A percentile compares a stretch with the other conserved stretches of the same genome.
These are phyloP conservation scores for Podarcis siculus DNA, from an alignment of 2,797 vertebrate species.

Conservation along the genomic window DNA sequence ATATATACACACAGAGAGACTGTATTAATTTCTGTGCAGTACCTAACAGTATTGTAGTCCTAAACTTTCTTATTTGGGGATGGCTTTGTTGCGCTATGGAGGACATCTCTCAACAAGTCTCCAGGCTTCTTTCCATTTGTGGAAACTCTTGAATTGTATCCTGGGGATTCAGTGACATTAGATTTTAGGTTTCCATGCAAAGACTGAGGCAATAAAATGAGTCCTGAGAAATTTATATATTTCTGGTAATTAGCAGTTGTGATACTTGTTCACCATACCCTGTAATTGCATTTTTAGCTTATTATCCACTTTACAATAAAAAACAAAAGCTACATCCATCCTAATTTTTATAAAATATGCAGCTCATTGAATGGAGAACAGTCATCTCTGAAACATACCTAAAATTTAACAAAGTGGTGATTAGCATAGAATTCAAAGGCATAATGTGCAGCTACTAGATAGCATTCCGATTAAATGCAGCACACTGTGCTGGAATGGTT, in stretches of 20 bases:
- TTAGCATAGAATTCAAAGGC: conserved; percentile 43
- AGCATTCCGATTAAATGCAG: conserved; percentile 40
- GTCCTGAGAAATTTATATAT: conserved; percentile 36
- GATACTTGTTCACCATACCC: conserved; percentile 53
- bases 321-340: neutral
- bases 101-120: conserved; percentile 54
- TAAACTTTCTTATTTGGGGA: conserved; percentile 54
- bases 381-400: conserved; percentile 46
- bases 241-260: conserved; percentile 52
- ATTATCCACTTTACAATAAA: conserved; percentile 54
- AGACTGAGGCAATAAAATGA: conserved; percentile 65
- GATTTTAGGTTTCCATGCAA: conserved; percentile 70
- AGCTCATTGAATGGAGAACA: conserved; percentile 30
- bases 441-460: conserved; percentile 36
- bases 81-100: conserved; percentile 42
- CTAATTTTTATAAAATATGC: neutral
- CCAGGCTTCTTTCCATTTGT: conserved; percentile 45
- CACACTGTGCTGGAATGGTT: conserved; percentile 39
- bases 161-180: conserved; percentile 63
- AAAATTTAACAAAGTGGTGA: conserved; percentile 52
- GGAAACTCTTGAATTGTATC: conserved; percentile 59
- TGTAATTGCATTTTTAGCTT: conserved; percentile 57
- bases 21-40: conserved; percentile 37
- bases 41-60: conserved; percentile 53
- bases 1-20: neutral